Evolutionary conservation across 2,888 invertebrate species (phyloP), one percentile per base, ranked within the genome.

Genomic region (Plemyria rubiginata): DNA sequence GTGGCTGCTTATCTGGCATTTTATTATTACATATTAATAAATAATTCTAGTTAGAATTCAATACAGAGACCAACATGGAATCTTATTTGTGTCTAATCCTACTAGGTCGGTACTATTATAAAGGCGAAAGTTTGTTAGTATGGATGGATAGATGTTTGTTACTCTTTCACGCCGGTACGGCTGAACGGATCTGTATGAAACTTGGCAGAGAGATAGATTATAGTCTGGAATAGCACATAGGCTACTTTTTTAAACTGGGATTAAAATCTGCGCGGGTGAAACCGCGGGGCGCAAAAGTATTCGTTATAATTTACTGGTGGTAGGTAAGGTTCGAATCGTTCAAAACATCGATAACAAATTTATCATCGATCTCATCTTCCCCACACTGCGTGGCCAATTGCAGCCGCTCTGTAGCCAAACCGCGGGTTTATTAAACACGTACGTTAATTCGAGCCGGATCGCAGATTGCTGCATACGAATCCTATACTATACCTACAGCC

Each of bases 401-500:
- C 60, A 65, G 43, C 54, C 49, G 53, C 58, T 48, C 29, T 51
- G 65, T 60, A 48, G 62, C 60, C 56, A 67, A 61, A 64, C 67
- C 66, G 57, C 65, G 58, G 45, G 65, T 48, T 60, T 50, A 67
- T 62, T 63, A 65, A 63, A 54, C 59, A 51, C 58, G 56, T 45
- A 58, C 62, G 60, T 62, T 66, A 67, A 64, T 67, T 65, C 32
- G 55, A 48, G 29, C 51, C 58, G 55, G 62, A 63, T 40, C 55
- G 49, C 60, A 45, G 53, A 38, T 41, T 22, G 3, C 32, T 7
- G 36, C 36, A 32, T 38, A 38, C 11, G 36, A 38, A 38, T 32
- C 8, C 22, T 22, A 22, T 38, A 13, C n/a, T n/a, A n/a, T n/a
- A n/a, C n/a, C n/a, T n/a, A n/a, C 22, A 46, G 54, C 50, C 4